Evolutionary conservation across 2,888 invertebrate species (phyloP), one percentile per base, ranked within the genome.

Genomic region (Oscheius sp.): DNA sequence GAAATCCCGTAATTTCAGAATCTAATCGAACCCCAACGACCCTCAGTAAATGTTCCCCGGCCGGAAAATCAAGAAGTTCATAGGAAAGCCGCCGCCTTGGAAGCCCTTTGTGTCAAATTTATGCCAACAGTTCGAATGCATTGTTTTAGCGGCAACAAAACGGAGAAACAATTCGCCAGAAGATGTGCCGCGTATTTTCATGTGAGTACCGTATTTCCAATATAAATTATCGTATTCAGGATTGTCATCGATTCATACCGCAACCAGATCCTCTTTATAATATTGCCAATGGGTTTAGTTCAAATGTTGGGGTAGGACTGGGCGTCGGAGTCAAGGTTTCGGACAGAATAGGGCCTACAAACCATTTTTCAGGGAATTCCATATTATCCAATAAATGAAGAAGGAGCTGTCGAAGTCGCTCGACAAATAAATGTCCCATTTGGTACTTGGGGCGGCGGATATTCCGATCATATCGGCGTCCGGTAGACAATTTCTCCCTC

Each of bases 381-480:
- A 3, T 86, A 83, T 70, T 86, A 86, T 68, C 85, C 86, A 7
- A 81, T 86, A 13, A 84, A 84, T 46, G 82, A 84, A 69, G 85
- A 85, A 77, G 85, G 86, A 58, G 85, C 84, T 16, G 78, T 86
- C 66, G 86, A 82, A 41, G 83, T 80, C 0, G 84, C 83, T 9
- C 72, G 80, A 58, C 72, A 76, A 18, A 81, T 81, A 70, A 80
- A 82, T 61, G 76, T 85, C 29, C 83, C 83, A n/a, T 85, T 85
- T 69, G 85, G 85, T 41, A 77, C 82, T 12, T 85, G 85, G 85
- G 85, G 85, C 18, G 85, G 85, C 35, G 85, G 85, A 16, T 85
- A 81, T 72, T 76, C 81, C 13, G 79, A 84, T 55, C 83, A 85
- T 61, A 72, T 84, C 41, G 85, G 84, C 41, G 83, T 84, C 7